Percentiles rank a stretch among this genome's conserved stretches.
Evolutionary conservation across 1,140 invertebrate genomes (phyloP).

Genomic region (Rhopalosiphum padi): DNA sequence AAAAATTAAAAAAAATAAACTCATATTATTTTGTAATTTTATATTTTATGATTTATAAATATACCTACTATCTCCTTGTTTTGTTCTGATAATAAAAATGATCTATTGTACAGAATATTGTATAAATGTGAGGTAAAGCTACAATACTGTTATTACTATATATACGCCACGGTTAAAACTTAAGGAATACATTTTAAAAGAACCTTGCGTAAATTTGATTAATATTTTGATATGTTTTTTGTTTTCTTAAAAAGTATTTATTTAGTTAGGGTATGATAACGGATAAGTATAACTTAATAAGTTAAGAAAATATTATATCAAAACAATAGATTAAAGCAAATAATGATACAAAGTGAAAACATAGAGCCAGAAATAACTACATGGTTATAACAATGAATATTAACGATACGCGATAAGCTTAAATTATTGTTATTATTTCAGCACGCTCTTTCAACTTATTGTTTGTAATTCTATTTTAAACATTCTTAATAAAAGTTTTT

Average conservation of each 20-base stretch:
- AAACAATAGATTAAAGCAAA: neutral
- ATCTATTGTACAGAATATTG: neutral
- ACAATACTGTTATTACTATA: neutral
- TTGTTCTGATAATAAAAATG: neutral
- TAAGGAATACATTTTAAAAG: neutral
- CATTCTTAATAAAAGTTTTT: neutral
- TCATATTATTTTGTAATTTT: no score
- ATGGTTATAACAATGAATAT: conserved; percentile 26
- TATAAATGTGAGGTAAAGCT: neutral
- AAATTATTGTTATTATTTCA: conserved; percentile 40
- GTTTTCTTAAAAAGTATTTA: neutral
- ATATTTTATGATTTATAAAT: no score
- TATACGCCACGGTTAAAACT: neutral
- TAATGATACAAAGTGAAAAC: conserved; percentile 20
- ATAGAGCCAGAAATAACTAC: neutral
- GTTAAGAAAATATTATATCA: conserved; percentile 27
- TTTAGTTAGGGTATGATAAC: neutral
- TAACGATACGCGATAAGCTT: conserved; percentile 25
- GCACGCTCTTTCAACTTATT: neutral
- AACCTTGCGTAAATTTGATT: neutral
- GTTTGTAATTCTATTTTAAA: conserved; percentile 7
- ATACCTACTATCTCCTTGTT: neutral
- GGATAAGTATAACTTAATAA: conserved; percentile 31
- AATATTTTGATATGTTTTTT: conserved; percentile 4
- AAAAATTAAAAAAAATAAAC: no score